phyloP scores from a whole-genome alignment of 1,140 invertebrate species.

The Pseudomyrmex gracilis region DNA sequence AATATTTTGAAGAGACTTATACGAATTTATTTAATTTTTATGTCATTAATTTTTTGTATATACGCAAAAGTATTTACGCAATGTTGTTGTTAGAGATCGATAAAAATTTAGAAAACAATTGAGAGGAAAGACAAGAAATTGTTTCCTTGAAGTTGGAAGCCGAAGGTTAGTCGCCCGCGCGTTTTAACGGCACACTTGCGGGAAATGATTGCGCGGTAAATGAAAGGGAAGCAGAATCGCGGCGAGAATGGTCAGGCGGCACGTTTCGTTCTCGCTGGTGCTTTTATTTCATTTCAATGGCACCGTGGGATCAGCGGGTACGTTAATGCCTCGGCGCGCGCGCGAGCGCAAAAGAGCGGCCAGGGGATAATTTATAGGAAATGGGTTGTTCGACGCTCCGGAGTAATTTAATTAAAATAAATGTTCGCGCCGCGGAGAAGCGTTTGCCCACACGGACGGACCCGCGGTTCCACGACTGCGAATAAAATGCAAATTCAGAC shows the following conservation, averaged over 20 bases:
- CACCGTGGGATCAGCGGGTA: conserved; percentile 83
- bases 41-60: background rate
- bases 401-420: conserved; percentile 87
- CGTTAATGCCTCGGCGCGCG: conserved; percentile 82
- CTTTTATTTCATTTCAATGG: conserved; percentile 86
- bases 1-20: too few relatives aligned
- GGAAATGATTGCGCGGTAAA: conserved; percentile 83
- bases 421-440: conserved; percentile 82
- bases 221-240: conserved; percentile 82
- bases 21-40: too few relatives aligned
- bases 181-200: conserved; percentile 71
- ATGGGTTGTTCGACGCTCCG: conserved; percentile 86
- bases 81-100: background rate
- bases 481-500: conserved; percentile 87
- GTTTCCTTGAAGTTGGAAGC: conserved; percentile 5
- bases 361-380: conserved; percentile 86
- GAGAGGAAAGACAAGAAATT: conserved; percentile 1
- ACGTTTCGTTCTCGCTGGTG: conserved; percentile 78
- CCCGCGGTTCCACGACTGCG: conserved; percentile 80
- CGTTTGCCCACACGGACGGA: conserved; percentile 66
- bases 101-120: background rate
- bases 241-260: conserved; percentile 77
- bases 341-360: conserved; percentile 75
- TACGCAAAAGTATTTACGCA: background rate
- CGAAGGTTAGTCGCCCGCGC: background rate